A percentile compares a stretch with the other conserved stretches of the same genome.
Conservation (phyloP, 2,113 vertebrate genomes). For the Chamaea fasciata region DNA sequence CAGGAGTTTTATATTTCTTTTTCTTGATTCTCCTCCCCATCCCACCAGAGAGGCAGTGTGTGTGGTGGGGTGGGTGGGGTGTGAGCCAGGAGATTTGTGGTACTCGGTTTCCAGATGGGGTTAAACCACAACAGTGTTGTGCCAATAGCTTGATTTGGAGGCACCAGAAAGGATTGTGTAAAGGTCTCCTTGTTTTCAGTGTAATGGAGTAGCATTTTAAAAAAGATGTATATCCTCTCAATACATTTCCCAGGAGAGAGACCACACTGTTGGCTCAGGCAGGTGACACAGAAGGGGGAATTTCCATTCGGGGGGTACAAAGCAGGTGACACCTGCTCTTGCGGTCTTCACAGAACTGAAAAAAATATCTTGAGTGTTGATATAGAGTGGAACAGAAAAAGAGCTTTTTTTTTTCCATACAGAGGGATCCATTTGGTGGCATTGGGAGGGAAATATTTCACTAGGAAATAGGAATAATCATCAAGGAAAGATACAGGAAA, state of each 20-base stretch:
- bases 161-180: background rate
- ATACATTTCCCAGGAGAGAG: background rate
- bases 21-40: background rate
- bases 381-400: background rate
- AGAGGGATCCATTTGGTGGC: background rate
- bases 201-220: background rate
- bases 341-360: background rate
- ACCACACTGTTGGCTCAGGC: background rate
- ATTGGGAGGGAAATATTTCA: background rate
- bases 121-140: no score
- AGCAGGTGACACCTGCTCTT: background rate
- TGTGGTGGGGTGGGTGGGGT: background rate
- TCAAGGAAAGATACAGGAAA: background rate
- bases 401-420: accelerated
- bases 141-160: background rate
- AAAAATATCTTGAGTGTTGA: background rate
- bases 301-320: accelerated
- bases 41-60: background rate
- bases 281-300: background rate
- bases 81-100: background rate
- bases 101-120: background rate
- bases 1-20: background rate
- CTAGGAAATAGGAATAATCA: background rate
- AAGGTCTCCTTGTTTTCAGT: background rate
- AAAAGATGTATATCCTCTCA: background rate